A percentile compares a stretch with the other conserved stretches of the same genome.
These are phyloP conservation scores for Passer domesticus DNA, from an alignment of 2,113 vertebrate species.

Conservation along the genomic window DNA sequence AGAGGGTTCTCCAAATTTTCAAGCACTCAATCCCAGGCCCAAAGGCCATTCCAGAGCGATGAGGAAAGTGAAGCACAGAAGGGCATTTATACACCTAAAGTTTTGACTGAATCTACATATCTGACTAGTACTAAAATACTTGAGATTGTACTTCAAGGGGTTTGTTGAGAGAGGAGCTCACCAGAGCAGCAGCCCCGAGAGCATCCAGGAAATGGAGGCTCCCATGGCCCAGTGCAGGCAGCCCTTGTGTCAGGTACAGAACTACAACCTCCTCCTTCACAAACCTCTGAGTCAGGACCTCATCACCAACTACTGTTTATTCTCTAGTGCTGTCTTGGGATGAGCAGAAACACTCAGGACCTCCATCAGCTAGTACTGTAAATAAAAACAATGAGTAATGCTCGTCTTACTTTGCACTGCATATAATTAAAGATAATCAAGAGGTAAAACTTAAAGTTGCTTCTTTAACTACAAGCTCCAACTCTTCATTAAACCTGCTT, in stretches of 20 bases:
- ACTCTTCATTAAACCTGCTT: neutral
- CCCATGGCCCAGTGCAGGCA: accelerated
- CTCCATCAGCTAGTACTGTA: neutral
- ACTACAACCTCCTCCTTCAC: neutral
- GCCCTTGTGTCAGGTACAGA: neutral
- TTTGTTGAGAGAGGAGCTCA: neutral
- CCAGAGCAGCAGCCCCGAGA: neutral
- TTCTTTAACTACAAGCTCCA: neutral
- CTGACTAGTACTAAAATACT: neutral
- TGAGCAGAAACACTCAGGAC: neutral
- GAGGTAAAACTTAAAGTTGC: neutral
- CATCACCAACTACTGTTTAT: neutral
- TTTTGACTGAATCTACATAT: neutral
- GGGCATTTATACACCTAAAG: neutral
- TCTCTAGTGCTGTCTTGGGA: neutral
- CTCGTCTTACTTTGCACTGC: neutral
- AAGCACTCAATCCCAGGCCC: neutral
- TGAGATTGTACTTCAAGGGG: neutral
- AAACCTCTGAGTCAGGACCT: neutral
- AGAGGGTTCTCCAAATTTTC: neutral
- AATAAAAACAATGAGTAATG: neutral
- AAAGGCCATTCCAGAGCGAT: neutral
- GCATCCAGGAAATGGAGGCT: neutral
- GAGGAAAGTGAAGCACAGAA: neutral
- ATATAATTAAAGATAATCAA: neutral